These are phyloP conservation scores for Enteromius paludinosus DNA, from an alignment of 2,797 vertebrate genomes.

Conservation along the genomic window DNA sequence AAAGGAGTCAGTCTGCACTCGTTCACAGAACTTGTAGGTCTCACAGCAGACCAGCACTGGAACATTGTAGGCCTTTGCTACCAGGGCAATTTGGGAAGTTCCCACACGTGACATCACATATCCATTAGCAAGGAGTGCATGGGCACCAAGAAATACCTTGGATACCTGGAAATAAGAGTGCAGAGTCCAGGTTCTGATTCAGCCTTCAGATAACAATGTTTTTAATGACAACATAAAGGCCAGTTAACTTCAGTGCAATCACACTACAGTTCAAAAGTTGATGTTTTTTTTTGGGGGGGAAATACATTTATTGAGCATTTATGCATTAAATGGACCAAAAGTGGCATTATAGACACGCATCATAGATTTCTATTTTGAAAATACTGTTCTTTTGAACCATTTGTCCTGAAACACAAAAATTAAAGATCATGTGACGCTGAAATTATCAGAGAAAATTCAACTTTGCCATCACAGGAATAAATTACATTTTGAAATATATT, in stretches of 20 bases:
- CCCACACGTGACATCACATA: slow-evolving; percentile 98
- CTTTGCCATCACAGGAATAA: neutral
- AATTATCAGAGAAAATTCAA: neutral
- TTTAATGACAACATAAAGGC: neutral
- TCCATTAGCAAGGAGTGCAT: slow-evolving; percentile 94
- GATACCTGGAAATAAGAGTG: slow-evolving; percentile 81
- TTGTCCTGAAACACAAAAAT: neutral
- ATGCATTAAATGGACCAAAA: neutral
- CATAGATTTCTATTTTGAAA: neutral
- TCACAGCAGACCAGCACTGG: slow-evolving; percentile 98
- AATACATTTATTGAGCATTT: neutral
- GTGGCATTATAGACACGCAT: neutral
- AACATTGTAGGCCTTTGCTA: slow-evolving; percentile 94
- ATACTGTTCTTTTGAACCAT: neutral
- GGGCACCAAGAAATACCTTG: slow-evolving; percentile 95
- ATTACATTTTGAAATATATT: neutral
- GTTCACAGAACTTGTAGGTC: slow-evolving; percentile 98
- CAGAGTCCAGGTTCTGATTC: slow-evolving; percentile 4
- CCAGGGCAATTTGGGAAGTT: slow-evolving; percentile 93
- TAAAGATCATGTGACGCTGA: neutral
- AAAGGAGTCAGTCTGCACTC: slow-evolving; percentile 97
- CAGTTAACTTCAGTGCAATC: neutral
- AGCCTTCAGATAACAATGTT: slow-evolving; percentile 2
- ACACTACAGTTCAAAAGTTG: neutral
- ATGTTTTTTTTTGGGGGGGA: neutral